Evolutionary conservation across 2,797 vertebrate genomes (phyloP).

Genomic region (Notamacropus eugenii): DNA sequence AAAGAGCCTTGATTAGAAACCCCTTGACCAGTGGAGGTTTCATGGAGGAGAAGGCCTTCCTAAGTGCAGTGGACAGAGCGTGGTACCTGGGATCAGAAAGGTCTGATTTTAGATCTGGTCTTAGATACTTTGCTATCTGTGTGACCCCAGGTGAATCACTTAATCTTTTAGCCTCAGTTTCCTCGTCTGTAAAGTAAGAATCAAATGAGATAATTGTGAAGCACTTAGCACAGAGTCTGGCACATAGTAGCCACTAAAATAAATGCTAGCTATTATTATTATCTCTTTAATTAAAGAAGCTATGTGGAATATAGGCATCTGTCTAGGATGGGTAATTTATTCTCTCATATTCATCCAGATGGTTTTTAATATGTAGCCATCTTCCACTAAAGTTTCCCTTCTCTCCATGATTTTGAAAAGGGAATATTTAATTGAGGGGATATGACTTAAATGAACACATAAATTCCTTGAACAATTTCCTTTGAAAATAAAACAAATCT

Average conservation of each 20-base stretch:
- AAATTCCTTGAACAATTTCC: constrained; percentile 23
- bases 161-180: too few species aligned
- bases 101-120: too few species aligned
- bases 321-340: background rate
- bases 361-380: background rate
- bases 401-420: constrained; percentile 50
- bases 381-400: constrained; percentile 36
- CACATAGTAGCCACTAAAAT: background rate
- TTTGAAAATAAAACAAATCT: constrained; percentile 44
- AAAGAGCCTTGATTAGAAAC: too few species aligned
- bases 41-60: too few species aligned
- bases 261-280: background rate
- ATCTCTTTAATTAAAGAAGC: background rate
- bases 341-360: background rate
- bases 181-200: background rate
- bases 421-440: constrained; percentile 63
- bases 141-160: too few species aligned
- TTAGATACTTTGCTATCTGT: too few species aligned
- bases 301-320: background rate
- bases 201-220: background rate
- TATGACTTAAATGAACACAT: constrained; percentile 67
- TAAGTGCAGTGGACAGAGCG: too few species aligned
- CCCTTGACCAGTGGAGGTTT: too few species aligned
- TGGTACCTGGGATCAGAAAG: too few species aligned
- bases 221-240: background rate